Evolutionary conservation across 2,888 invertebrate species (phyloP).

Genomic region (Drosophila ustulata): DNA sequence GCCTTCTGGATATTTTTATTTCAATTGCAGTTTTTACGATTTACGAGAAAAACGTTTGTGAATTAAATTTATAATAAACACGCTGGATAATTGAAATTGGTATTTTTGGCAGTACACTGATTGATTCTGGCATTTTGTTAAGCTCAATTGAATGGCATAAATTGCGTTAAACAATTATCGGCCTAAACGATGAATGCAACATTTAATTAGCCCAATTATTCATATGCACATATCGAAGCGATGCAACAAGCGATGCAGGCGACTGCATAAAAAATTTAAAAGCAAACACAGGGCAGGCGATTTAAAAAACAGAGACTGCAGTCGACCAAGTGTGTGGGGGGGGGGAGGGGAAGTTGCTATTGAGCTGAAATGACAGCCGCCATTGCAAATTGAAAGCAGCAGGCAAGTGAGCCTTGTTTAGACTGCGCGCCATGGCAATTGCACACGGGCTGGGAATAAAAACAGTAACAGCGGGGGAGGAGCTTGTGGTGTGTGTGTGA

Average conservation of each 20-base stretch:
- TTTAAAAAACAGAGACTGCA: conserved; percentile 41
- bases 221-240: conserved; percentile 26
- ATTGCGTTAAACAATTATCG: conserved; percentile 44
- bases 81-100: conserved; percentile 15
- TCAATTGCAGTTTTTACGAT: background rate
- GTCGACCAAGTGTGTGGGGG: conserved; percentile 34
- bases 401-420: conserved; percentile 80
- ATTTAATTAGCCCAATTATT: conserved; percentile 68
- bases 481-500: conserved; percentile 6
- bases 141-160: conserved; percentile 38
- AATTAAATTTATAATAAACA: too few relatives aligned
- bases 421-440: conserved; percentile 77
- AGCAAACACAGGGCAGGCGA: conserved; percentile 35
- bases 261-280: conserved; percentile 44
- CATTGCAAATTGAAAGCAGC: conserved; percentile 79
- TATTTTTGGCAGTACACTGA: conserved; percentile 13
- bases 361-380: conserved; percentile 78
- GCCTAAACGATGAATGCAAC: conserved; percentile 41
- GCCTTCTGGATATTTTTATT: background rate
- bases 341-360: conserved; percentile 47
- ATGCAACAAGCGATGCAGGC: conserved; percentile 10
- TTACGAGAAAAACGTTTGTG: background rate
- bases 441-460: conserved; percentile 66
- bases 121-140: conserved; percentile 22
- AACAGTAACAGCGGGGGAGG: conserved; percentile 45